Conservation (phyloP, 53 echinoderm and acorn worm species). For the Luidia sarsii region DNA sequence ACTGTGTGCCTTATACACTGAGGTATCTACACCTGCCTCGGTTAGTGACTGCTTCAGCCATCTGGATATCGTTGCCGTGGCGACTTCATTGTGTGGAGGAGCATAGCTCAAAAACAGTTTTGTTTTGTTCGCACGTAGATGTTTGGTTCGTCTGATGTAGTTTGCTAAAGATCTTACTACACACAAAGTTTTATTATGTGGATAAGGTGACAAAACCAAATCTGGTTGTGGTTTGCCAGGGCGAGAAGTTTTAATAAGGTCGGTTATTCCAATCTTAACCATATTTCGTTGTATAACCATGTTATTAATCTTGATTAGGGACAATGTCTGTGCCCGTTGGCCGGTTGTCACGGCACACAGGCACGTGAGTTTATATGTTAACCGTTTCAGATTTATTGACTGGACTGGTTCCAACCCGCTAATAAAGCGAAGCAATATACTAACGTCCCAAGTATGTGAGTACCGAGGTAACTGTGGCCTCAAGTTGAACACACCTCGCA, state of each 20-base stretch:
- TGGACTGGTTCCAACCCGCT: neutral
- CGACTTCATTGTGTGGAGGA: neutral
- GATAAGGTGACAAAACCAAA: too few relatives aligned
- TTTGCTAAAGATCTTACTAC: neutral
- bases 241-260: neutral
- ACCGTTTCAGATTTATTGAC: neutral
- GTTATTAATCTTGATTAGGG: neutral
- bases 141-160: neutral
- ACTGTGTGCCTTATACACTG: neutral
- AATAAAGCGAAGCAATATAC: neutral
- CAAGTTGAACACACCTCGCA: neutral
- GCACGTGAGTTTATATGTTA: slow-evolving; percentile 17
- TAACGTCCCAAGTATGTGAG: neutral
- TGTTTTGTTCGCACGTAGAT: neutral
- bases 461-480: neutral
- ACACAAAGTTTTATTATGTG: neutral
- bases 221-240: neutral
- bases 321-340: slow-evolving; percentile 14
- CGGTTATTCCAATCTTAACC: too few relatives aligned
- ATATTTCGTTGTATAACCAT: neutral
- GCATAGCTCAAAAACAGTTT: neutral
- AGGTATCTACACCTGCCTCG: neutral
- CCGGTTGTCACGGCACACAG: slow-evolving; percentile 12
- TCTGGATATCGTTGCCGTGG: neutral
- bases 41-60: neutral